A percentile compares a stretch with the other conserved stretches of the same genome.
Evolutionary conservation across 2,797 vertebrate species (phyloP).

Genomic region (Coregonus suidteri): DNA sequence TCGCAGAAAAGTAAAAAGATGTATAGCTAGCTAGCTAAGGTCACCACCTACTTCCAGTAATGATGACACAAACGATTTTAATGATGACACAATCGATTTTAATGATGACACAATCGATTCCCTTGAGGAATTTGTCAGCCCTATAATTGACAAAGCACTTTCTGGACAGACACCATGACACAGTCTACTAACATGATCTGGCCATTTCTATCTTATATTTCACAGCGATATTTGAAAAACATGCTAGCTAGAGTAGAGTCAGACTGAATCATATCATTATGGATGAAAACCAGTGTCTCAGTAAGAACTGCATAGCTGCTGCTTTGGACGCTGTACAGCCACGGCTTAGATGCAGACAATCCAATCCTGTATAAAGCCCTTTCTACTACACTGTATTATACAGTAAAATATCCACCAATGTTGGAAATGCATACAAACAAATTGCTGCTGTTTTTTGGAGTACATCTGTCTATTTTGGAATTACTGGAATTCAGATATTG

Average conservation of each 20-base stretch:
- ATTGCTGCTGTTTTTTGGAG: conserved; percentile 74
- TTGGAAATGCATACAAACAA: conserved; percentile 76
- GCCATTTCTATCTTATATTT: conserved; percentile 57
- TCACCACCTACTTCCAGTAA: conserved; percentile 16
- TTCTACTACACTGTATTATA: conserved; percentile 59
- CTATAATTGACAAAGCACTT: conserved; percentile 14
- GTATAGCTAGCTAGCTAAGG: not conserved
- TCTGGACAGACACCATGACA: conserved; percentile 35
- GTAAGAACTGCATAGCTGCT: conserved; percentile 54
- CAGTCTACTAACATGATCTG: conserved; percentile 1
- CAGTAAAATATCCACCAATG: conserved; percentile 73
- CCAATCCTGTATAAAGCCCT: conserved; percentile 66
- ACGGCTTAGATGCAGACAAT: conserved; percentile 63
- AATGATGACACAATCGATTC: conserved; percentile 19
- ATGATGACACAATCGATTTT: conserved; percentile 21
- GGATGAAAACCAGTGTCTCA: conserved; percentile 43
- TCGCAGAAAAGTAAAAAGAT: conserved; percentile 22
- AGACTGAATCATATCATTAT: conserved; percentile 45
- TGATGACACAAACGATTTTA: not conserved
- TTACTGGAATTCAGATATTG: conserved; percentile 74
- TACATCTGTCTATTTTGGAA: conserved; percentile 76
- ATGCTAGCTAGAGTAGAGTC: conserved; percentile 35
- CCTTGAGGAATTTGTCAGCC: conserved; percentile 8
- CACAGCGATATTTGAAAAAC: conserved; percentile 46
- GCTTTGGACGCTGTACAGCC: conserved; percentile 59